Conservation (phyloP, 2,888 invertebrate genomes). For the Pherbina coryleti region DNA sequence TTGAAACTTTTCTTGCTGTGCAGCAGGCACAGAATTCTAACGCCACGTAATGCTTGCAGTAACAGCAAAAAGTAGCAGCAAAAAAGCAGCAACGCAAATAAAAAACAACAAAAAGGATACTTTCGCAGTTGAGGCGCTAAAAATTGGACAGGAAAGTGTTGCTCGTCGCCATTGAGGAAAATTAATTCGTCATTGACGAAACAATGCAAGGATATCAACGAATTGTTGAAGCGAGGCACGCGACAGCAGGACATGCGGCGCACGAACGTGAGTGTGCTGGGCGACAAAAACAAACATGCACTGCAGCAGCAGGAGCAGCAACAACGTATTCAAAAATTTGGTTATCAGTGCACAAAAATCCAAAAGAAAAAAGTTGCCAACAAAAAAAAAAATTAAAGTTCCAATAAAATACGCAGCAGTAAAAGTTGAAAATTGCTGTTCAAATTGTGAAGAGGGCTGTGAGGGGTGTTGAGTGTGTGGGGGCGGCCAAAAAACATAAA, state of each 20-base stretch:
- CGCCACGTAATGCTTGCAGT: neutral
- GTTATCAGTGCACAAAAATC: conserved; percentile 18
- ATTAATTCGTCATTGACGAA: conserved; percentile 27
- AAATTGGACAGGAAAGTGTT: no score
- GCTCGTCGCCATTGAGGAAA: conserved; percentile 14
- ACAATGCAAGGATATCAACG: conserved; percentile 20
- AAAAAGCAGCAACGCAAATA: neutral
- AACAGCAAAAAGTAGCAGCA: neutral
- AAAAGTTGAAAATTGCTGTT: conserved; percentile 9
- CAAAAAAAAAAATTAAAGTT: neutral
- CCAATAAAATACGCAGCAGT: neutral
- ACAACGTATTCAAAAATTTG: conserved; percentile 19
- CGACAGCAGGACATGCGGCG: neutral
- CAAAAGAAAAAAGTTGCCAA: neutral
- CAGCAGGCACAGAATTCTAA: neutral
- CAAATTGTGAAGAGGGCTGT: neutral
- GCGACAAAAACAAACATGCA: neutral
- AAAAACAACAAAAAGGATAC: neutral
- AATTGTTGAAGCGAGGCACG: neutral
- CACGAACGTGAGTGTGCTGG: neutral
- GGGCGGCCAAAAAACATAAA: neutral
- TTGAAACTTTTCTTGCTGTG: conserved; percentile 16
- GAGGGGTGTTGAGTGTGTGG: neutral
- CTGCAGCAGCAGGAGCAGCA: neutral
- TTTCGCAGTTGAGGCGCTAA: no score